phyloP scores from a whole-genome alignment of 2,797 vertebrate genomes.

The Gallinago nigripennis region DNA sequence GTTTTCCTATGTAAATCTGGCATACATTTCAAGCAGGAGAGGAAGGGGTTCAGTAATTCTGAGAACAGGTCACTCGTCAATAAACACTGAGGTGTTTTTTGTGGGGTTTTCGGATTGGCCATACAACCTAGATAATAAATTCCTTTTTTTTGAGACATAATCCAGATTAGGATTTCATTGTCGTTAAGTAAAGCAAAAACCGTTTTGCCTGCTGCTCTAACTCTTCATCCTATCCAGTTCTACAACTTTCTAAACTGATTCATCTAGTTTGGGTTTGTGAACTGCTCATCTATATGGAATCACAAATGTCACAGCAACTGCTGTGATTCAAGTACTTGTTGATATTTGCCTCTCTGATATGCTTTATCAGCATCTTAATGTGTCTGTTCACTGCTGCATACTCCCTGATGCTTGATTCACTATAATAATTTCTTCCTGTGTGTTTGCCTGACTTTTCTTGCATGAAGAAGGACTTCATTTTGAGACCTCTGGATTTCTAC shows the following conservation, averaged over 20 bases:
- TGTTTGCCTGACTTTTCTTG: slow-evolving; percentile 6
- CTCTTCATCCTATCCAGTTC: neutral
- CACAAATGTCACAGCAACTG: neutral
- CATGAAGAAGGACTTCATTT: neutral
- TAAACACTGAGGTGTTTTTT: neutral
- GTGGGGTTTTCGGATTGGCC: neutral
- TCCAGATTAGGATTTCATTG: neutral
- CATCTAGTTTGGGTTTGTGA: neutral
- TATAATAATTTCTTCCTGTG: neutral
- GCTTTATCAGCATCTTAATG: neutral
- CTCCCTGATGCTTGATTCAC: slow-evolving; percentile 21
- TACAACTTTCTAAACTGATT: neutral
- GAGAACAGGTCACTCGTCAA: neutral
- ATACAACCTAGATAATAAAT: neutral
- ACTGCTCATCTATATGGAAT: neutral
- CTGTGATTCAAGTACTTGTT: neutral
- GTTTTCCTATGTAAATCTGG: neutral
- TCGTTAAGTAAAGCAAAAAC: neutral
- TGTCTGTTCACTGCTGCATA: neutral
- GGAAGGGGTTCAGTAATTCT: neutral
- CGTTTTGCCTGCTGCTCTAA: neutral
- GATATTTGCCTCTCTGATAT: neutral
- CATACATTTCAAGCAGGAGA: neutral
- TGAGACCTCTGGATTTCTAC: neutral
- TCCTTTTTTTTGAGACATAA: neutral